phyloP scores from a whole-genome alignment of 2,888 invertebrate species.

The Cheilosia pagana region DNA sequence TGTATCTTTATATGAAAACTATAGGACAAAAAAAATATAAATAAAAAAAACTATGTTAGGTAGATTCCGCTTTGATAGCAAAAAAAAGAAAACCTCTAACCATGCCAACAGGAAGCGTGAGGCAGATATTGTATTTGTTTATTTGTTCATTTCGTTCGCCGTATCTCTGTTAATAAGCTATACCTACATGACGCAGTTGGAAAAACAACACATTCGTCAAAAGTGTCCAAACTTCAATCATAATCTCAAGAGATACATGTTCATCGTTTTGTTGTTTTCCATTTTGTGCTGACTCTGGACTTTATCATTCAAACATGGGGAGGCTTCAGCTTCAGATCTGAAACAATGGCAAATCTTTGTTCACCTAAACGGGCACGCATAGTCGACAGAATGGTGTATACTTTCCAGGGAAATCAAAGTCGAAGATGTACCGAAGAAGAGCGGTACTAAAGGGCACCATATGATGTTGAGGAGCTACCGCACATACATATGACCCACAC shows the following conservation, averaged over 20 bases:
- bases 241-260: slow-evolving; percentile 69
- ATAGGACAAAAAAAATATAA: slow-evolving; percentile 21
- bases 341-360: slow-evolving; percentile 67
- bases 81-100: slow-evolving; percentile 11
- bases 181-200: slow-evolving; percentile 7
- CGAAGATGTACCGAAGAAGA: slow-evolving; percentile 10
- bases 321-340: not conserved
- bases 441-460: slow-evolving; percentile 46
- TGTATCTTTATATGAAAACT: slow-evolving; percentile 40
- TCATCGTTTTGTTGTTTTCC: slow-evolving; percentile 30
- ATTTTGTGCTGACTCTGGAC: slow-evolving; percentile 18
- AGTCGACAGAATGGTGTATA: slow-evolving; percentile 1
- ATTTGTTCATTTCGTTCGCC: slow-evolving; percentile 48
- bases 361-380: slow-evolving; percentile 41
- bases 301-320: not conserved
- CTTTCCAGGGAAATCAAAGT: slow-evolving; percentile 66
- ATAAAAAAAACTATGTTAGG: slow-evolving; percentile 15
- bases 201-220: slow-evolving; percentile 68
- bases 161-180: slow-evolving; percentile 59
- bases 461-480: slow-evolving; percentile 1
- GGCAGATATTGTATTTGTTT: slow-evolving; percentile 48
- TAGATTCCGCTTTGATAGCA: slow-evolving; percentile 27
- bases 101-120: slow-evolving; percentile 57
- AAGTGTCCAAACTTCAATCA: slow-evolving; percentile 74
- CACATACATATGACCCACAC: slow-evolving; percentile 13